phyloP scores from a whole-genome alignment of 2,797 vertebrate genomes.

The Odontamblyopus lacepedii region DNA sequence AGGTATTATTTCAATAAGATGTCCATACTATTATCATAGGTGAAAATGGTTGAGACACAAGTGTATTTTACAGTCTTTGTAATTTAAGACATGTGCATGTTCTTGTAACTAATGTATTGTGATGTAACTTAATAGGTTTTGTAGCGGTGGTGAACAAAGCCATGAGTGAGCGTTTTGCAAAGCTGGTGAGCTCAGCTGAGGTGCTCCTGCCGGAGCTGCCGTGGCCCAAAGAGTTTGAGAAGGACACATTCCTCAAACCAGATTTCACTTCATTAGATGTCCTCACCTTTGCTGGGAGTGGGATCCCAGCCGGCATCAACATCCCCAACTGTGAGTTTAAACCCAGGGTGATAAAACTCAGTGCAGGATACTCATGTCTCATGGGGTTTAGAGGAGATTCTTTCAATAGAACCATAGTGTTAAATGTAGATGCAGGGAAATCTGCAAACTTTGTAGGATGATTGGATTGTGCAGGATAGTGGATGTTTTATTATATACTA shows the following conservation, averaged over 20 bases:
- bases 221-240: slow-evolving; percentile 88
- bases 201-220: slow-evolving; percentile 86
- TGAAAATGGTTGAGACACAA: no score
- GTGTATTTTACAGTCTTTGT: background rate
- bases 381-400: no score
- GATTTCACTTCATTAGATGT: slow-evolving; percentile 94
- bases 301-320: slow-evolving; percentile 93
- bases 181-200: slow-evolving; percentile 85
- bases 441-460: no score
- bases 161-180: slow-evolving; percentile 89
- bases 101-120: background rate
- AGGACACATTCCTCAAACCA: slow-evolving; percentile 88
- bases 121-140: slow-evolving; percentile 75
- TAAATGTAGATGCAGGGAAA: no score
- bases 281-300: slow-evolving; percentile 90
- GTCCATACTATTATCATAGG: background rate
- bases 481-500: no score
- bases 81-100: background rate
- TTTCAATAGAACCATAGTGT: no score
- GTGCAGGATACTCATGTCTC: background rate
- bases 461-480: no score
- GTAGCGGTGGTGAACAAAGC: slow-evolving; percentile 93
- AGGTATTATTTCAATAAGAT: slow-evolving; percentile 71
- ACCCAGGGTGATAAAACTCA: background rate
- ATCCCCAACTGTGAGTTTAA: slow-evolving; percentile 88